Base-by-base conservation (phyloP, 2,888 invertebrate genomes). In the Peribatodes rhomboidaria region DNA sequence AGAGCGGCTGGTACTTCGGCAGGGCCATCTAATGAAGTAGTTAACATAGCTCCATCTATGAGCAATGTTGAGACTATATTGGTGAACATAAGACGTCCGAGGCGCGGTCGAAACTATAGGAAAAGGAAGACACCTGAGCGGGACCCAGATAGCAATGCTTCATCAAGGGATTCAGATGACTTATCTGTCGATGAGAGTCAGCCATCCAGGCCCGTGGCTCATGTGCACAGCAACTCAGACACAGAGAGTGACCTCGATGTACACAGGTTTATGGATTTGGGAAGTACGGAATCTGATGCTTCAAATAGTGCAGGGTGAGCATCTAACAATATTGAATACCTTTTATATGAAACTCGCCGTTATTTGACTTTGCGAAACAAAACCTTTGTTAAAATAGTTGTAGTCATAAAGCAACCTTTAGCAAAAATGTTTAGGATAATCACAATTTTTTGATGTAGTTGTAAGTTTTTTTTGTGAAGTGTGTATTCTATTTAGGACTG, bases 81-180 rank as follows among this genome's bases (percentile, higher is more conserved):
- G 3, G 54, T 89, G 14, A 89, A 90, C 61, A 84, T 92, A 16
- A 79, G 86, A 60, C 85, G 85, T 20, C 86, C 88, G 0, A 84
- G 73, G 71, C 80, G 85, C 14, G 71, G 74, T n/a, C 82, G 90
- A 44, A 88, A 88, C 67, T 92, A 92, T 58, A 86, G 92, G 52
- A 92, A 92, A 76, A 78, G 92, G 16, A 90, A 88, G 72, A 89
- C 90, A 1, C 88, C 91, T 0, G 89, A 85, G 6, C 79, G 85
- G 54, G 91, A 90, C 50, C 83, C 88, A 0, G 89, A 90, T 57
- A 90, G 86, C 61, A 86, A 85, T 74, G 84, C 79, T 20, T 90
- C 90, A 0, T 86, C 87, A 0, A 82, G 83, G 67, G 92, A 92
- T 75, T 92, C 92, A 11, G 92, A 92, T 70, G 92, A 92, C 75